Base-by-base conservation (phyloP, 1,140 invertebrate species). In the Schlechtendalia chinensis region DNA sequence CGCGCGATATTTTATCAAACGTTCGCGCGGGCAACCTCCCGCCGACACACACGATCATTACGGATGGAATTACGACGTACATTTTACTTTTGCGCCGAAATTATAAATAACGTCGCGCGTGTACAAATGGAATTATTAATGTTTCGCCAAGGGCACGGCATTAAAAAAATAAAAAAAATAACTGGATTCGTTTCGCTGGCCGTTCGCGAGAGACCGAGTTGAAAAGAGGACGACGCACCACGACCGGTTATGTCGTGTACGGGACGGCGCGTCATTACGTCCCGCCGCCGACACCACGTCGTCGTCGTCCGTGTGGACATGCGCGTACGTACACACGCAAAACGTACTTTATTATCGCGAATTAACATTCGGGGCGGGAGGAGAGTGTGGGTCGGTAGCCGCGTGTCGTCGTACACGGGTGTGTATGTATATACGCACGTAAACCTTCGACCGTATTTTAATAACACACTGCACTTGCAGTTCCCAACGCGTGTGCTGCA, bases 71-170 rank as follows among this genome's bases (percentile, higher is more conserved):
- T 61, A 6, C 27, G 59, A 27, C 47, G 69, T 53, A 72, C 69
- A 72, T 71, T 71, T 71, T 71, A 50, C 47, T 24, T n/a, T 65
- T 32, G 10, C 17, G 61, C 32, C 32, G 32, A n/a, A n/a, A n/a
- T n/a, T n/a, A n/a, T n/a, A n/a, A n/a, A n/a, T n/a, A n/a, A n/a
- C n/a, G n/a, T n/a, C 32, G 32, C 32, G 3, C 19, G 4, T 32
- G 29, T 32, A 29, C 27, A 65, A 65, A 65, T 19, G 32, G 63
- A 65, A 65, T 65, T 65, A 65, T 65, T 65, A 65, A 65, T 65
- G 4, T 65, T n/a, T 39, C 19, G 10, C 17, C n/a, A n/a, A n/a
- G n/a, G n/a, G n/a, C n/a, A n/a, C n/a, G n/a, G n/a, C n/a, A n/a
- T n/a, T n/a, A n/a, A n/a, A n/a, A n/a, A n/a, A 39, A 19, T 65